Base-by-base conservation (phyloP, 2,888 invertebrate species). In the Lamellibrachia columna region DNA sequence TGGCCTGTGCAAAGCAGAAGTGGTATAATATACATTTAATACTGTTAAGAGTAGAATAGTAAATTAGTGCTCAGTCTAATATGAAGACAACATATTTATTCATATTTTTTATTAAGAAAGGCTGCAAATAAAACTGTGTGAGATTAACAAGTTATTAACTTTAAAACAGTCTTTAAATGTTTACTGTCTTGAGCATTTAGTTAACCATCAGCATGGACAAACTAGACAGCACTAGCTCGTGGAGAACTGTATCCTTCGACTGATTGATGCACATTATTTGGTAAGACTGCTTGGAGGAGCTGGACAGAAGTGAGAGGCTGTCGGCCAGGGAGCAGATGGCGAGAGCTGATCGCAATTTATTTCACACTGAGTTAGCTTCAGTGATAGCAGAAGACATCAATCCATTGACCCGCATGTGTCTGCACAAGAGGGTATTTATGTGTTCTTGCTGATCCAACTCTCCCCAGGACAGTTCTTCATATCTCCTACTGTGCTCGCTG, bases 371-470 rank as follows among this genome's bases (percentile, higher is more conserved):
- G 75, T 75, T 75, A 75, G 75, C 75, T 75, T 75, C n/a, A 75
- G 75, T 75, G 75, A 75, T 75, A 75, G 75, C 75, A 75, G 75
- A 75, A 75, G 75, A 75, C 75, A 75, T 75, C n/a, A 75, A 75
- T 75, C 75, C 15, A 22, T 15, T 3, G 75, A 75, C 75, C 75
- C 75, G n/a, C 6, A 75, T 6, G 75, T 75, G 75, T 75, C 75
- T 75, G 75, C 22, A 75, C 75, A 75, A 75, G 75, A 75, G 75
- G 75, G 75, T 75, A 75, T 75, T 75, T 75, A 75, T 75, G 75
- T n/a, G 15, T 15, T 75, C 75, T 75, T 75, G 2, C 75, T 22
- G 75, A 2, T 15, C n/a, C n/a, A 15, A n/a, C 75, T n/a, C n/a
- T n/a, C n/a, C 75, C 22, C 75, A 22, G n/a, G 22, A 75, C n/a